Percentiles rank a stretch among this genome's conserved stretches.
Evolutionary conservation across 2,113 vertebrate species (phyloP).

Genomic region (Raphicerus campestris): DNA sequence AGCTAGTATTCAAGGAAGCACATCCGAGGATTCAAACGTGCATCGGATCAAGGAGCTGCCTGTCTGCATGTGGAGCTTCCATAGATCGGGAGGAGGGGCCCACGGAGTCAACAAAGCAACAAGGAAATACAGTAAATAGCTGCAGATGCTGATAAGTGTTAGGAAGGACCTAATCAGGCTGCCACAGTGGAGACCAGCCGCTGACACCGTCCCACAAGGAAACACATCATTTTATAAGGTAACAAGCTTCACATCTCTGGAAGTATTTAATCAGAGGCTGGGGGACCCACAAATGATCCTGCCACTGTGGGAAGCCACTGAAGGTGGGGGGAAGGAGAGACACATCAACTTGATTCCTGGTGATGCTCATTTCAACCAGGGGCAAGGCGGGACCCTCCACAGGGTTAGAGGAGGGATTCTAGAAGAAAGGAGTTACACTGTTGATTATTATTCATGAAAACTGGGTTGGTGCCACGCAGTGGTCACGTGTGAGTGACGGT

Average conservation of each 20-base stretch:
- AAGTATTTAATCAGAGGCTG: neutral
- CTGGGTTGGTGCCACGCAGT: neutral
- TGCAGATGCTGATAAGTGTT: neutral
- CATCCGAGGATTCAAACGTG: neutral
- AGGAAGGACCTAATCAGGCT: neutral
- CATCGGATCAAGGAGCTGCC: neutral
- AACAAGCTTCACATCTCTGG: neutral
- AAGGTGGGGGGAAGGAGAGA: neutral
- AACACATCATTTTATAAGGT: neutral
- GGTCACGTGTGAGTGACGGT: neutral
- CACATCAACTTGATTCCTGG: neutral
- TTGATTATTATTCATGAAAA: neutral
- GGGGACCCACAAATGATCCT: neutral
- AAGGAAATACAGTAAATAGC: neutral
- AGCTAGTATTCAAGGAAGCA: neutral
- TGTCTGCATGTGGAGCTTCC: neutral
- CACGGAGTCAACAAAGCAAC: neutral
- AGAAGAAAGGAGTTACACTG: neutral
- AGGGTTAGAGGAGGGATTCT: neutral
- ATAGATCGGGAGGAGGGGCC: fast-evolving
- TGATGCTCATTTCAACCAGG: neutral
- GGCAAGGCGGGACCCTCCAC: neutral
- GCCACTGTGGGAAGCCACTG: neutral
- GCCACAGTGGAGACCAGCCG: fast-evolving
- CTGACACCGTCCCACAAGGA: neutral